Base-by-base conservation (phyloP, 1,140 invertebrate species). In the Agrilus planipennis region DNA sequence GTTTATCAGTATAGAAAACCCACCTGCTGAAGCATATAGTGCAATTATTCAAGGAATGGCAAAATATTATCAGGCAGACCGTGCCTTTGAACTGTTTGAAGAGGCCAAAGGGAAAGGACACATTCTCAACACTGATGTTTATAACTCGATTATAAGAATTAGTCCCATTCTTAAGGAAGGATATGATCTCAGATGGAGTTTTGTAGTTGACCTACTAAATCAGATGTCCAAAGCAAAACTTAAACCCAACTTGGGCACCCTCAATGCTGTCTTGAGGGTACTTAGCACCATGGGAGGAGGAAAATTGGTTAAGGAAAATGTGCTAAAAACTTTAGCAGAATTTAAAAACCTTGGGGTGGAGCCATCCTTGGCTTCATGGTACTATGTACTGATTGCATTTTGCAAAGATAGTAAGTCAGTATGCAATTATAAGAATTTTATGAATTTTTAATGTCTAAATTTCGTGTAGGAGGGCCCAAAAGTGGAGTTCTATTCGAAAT, bases 361-460 rank as follows among this genome's bases (percentile, higher is more conserved):
- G 49, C 85, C 86, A 0, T 75, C 72, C 30, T 62, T 91, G 3
- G 73, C 75, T 0, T 72, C 78, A 2, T 92, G 84, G 64, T 79
- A 79, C 62, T 77, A 76, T 57, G 53, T 89, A 0, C 51, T 89
- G 2, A 68, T 63, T 10, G 71, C 76, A 34, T 84, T 78, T 56
- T 80, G 69, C 34, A 73, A 72, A 57, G 72, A 83, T 41, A 62
- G 82, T 81, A 43, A 43, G 41, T 20, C 11, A 20, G 32, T 2
- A 42, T 34, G 11, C 39, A 39, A 34, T 45, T 28, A 5, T 18
- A 35, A 35, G 5, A 17, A 10, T n/a, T 6, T 11, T 7, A 5
- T 25, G 22, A 11, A 6, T 11, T 25, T 25, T 25, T 25, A 6
- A 5, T 25, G n/a, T 7, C n/a, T 25, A 6, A 34, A 32, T 21